Percentiles rank a stretch among this genome's conserved stretches.
Evolutionary conservation across 2,797 vertebrate genomes (phyloP).

Genomic region (Chloroceryle inda): DNA sequence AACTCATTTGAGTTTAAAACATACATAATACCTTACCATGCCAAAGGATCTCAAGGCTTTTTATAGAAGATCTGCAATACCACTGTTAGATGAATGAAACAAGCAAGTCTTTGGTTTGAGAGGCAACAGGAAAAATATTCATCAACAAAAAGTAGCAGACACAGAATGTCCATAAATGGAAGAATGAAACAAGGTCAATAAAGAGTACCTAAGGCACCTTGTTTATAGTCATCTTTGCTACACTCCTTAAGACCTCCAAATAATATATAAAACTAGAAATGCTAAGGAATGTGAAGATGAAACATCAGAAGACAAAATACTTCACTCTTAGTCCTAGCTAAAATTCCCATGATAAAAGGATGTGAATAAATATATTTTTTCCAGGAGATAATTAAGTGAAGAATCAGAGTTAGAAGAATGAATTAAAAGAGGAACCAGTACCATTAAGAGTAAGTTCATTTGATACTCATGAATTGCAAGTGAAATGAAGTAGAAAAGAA

Average conservation of each 20-base stretch:
- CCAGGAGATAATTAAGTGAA: background rate
- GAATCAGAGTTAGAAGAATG: background rate
- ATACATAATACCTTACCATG: conserved; percentile 11
- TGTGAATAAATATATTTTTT: conserved; percentile 11
- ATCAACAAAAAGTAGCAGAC: conserved; percentile 65
- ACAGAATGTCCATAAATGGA: conserved; percentile 55
- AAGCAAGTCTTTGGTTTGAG: conserved; percentile 82
- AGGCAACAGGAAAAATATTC: conserved; percentile 60
- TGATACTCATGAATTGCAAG: conserved; percentile 2
- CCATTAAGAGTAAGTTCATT: background rate
- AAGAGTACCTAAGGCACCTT: conserved; percentile 84
- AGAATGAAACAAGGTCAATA: conserved; percentile 79
- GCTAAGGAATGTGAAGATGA: conserved; percentile 69
- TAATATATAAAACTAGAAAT: conserved; percentile 57
- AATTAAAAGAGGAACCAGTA: conserved; percentile 6
- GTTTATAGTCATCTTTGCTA: conserved; percentile 78
- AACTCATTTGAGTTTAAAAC: conserved; percentile 53
- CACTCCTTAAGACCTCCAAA: conserved; percentile 76
- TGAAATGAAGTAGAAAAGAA: conserved; percentile 20
- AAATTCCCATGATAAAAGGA: background rate
- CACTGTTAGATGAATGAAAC: conserved; percentile 49
- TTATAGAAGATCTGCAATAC: background rate
- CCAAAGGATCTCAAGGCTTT: conserved; percentile 54
- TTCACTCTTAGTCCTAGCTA: conserved; percentile 15
- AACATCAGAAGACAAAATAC: conserved; percentile 37